Evolutionary conservation across 2,113 vertebrate species (phyloP), one percentile per base, ranked within the genome.

Genomic region (Puntigrus tetrazona): DNA sequence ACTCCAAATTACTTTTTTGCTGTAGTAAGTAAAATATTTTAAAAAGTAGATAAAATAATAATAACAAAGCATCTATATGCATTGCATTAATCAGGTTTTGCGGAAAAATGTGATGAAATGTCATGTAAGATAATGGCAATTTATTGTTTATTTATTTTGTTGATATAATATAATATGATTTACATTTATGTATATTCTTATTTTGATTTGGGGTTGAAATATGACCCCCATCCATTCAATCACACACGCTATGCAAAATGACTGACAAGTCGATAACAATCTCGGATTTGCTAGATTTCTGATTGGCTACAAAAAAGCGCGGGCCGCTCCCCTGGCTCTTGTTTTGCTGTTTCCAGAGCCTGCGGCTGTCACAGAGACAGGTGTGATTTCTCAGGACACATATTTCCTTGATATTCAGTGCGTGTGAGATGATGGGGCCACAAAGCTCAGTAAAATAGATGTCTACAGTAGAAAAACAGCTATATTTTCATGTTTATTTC

Each of bases 401-500:
- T 38, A 38, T 70, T 70, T 70, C 20, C 20, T 73, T 45, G 41
- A 31, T 55, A 77, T 55, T 31, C 27, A 22, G 6, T 45, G 38
- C 31, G 0, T 27, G 70, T 14, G 22, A 73, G 25, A 18, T 43
- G 70, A 73, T 43, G 22, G 38, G n/a, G 38, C 13, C 18, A 47
- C 7, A 50, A 75, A 75, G 43, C 72, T 76, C 74, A 76, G 16
- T 31, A 34, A 34, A 76, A 52, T 22, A 22, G 8, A 34, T 76
- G 74, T 31, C 61, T 43, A 29, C 65, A 61, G 76, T 72, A 47
- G 67, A 31, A 52, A 22, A 38, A 9, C 20, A 3, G 16, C 41
- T 75, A 13, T 69, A 76, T 81, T 69, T 67, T 78, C 57, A 78
- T 73, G 27, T 69, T 78, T 81, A 61, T 38, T 18, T 78, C 81